Base-by-base conservation (phyloP, 2,888 invertebrate genomes). In the Ormyrus rosae region DNA sequence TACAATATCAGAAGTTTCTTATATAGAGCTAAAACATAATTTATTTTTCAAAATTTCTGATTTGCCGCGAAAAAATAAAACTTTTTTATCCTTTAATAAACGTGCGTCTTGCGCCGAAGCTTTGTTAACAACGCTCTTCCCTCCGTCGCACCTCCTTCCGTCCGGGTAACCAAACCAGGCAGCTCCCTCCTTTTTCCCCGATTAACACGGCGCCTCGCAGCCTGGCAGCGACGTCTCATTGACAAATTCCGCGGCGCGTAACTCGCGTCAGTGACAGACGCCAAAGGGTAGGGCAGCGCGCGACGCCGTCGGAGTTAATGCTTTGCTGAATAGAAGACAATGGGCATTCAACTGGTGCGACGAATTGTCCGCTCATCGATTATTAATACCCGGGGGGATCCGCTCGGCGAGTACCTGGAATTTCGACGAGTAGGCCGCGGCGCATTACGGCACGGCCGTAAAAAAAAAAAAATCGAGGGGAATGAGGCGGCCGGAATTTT, bases 341-440 rank as follows among this genome's bases (percentile, higher is more conserved):
- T 70, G 48, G 81, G 81, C 65, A 78, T 81, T 81, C 81, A 78
- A 81, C 78, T 81, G 61, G 81, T 81, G 73, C 69, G 72, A 72
- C 63, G 69, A 58, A 78, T 81, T 69, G 69, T 72, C 55, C 71
- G 60, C 71, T 67, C 70, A 75, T 81, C 69, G 81, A 81, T 81
- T 77, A 81, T 77, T 81, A 81, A 81, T 81, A 64, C 53, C 19
- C 19, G 55, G 50, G 11, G 48, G 34, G 58, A 60, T 71, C 48
- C 56, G 61, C 53, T 60, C 50, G 19, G 19, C 19, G 19, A 19
- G 45, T 71, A 78, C 56, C 65, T 34, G 60, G 19, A 67, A 71
- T 55, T 58, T 58, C 58, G 71, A 75, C 58, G 71, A 80, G 67
- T 75, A 48, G 71, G 60, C 60, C 50, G 19, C 48, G 13, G 58